phyloP scores from a whole-genome alignment of 2,888 invertebrate genomes.

The Agonopterix alstromeriana region DNA sequence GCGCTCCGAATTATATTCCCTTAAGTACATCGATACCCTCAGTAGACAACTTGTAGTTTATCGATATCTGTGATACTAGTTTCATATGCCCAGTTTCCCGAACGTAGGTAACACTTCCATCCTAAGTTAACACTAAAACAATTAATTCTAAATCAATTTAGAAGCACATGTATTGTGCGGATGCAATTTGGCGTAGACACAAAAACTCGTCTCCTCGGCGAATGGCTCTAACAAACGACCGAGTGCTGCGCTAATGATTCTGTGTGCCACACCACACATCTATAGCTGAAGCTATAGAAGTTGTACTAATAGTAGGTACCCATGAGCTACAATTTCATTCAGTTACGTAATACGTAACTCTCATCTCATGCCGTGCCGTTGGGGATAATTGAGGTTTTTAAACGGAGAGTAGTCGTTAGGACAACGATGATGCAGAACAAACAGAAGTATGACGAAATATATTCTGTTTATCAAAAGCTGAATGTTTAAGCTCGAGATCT shows the following conservation, averaged over 20 bases:
- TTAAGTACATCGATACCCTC: too few species aligned
- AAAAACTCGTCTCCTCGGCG: slow-evolving; percentile 70
- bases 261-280: slow-evolving; percentile 38
- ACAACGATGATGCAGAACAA: too few species aligned
- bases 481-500: too few species aligned
- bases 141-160: slow-evolving; percentile 71
- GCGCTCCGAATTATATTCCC: too few species aligned
- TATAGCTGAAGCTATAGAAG: slow-evolving; percentile 9
- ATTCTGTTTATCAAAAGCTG: too few species aligned
- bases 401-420: too few species aligned
- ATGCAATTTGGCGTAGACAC: slow-evolving; percentile 71
- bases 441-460: too few species aligned
- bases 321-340: slow-evolving; percentile 5
- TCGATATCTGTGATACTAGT: too few species aligned
- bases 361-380: neutral
- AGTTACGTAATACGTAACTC: slow-evolving; percentile 6
- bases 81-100: too few species aligned
- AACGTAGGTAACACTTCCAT: too few species aligned
- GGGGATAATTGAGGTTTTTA: too few species aligned
- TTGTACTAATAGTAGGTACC: neutral
- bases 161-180: slow-evolving; percentile 65
- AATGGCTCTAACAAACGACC: slow-evolving; percentile 73
- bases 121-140: slow-evolving; percentile 18
- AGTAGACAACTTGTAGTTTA: too few species aligned
- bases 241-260: slow-evolving; percentile 71